Base-by-base conservation (phyloP, 2,113 vertebrate species). In the Etia nguti region DNA sequence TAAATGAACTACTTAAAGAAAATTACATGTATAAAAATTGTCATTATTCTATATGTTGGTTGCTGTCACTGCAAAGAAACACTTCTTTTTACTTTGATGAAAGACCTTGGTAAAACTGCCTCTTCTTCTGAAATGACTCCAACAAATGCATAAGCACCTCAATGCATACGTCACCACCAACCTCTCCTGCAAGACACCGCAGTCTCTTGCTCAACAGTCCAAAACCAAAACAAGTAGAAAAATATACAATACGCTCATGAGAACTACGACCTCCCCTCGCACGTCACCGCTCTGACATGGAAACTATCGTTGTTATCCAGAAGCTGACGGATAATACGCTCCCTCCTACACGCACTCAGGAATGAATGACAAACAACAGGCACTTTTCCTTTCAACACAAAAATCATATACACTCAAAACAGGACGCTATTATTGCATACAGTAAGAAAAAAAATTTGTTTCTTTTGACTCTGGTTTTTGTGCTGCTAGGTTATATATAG, bases 361-460 rank as follows among this genome's bases (percentile, higher is more conserved):
- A 96, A 95, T 93, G 86, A 92, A 95, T 85, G 91, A 95, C 93
- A 88, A 94, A 92, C 88, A 89, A 93, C 95, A 96, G 96, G 96
- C 96, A 97, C 96, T 97, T 96, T 90, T 94, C 93, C 95, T 88
- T 95, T 87, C 77, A 79, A 91, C 60, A 29, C 13, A 20, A 55
- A 94, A 94, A 93, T 60, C 29, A 55, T 90, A 85, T 85, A 92
- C 34, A 62, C 68, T 46, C 41, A 82, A 68, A 90, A 81, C 90
- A 92, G 88, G 89, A 92, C 70, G 77, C 75, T 50, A 89, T 95
- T 94, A 94, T 95, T 96, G 94, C 95, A 94, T 95, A 94, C 89
- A 82, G 34, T 88, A 43, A 89, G 84, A 89, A 91, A 83, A 91
- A 83, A 22, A 41, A 73, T 60, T 73, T 29, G 54, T 86, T 86